Evolutionary conservation across 30 jellyfish, hydroid and myxozoan genomes (phyloP), one percentile per base, ranked within the genome.

Genomic region (Aurelia sp.): DNA sequence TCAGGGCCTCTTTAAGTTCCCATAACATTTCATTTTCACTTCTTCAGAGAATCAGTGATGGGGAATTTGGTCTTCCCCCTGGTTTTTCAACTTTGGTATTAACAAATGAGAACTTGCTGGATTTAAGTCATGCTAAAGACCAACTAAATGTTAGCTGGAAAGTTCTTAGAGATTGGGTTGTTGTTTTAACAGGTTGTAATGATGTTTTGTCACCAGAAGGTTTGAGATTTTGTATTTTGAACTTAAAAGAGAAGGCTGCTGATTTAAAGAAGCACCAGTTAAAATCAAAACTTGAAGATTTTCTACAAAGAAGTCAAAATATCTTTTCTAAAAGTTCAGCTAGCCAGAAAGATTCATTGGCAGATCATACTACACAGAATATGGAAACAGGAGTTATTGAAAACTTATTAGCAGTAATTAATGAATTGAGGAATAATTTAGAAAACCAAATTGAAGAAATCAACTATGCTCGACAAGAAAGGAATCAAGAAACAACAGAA

Each of bases 111-210:
- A 18, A 59, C 31, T 59, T 59, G 68, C 13, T 59, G 68, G 77
- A 66, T 66, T 66, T 66, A 66, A 1, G 0, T 18, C 40, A 19
- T 66, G 77, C 77, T 11, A 66, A 66, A 12, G 50, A 66, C 5
- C 40, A 18, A 18, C 63, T 66, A 18, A 27, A 66, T 66, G 77
- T 18, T 4, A 66, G 50, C 48, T 66, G 77, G 77, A 19, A 19
- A 1, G 11, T 3, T 27, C 19, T 66, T 66, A 66, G 77, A 18
- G 77, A 66, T 66, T 66, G 77, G 40, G 77, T 37, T 66, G 77
- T 66, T 18, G 40, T 15, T 30, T 37, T 66, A 11, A 21, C 22
- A 18, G 22, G 30, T 11, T 11, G 30, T 59, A 30, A 17, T 59
- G 68, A 21, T 59, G 68, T 17, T 8, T 59, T 59, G 68, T 59